Conservation (phyloP, 2,113 vertebrate genomes). For the Marmota flaviventris region DNA sequence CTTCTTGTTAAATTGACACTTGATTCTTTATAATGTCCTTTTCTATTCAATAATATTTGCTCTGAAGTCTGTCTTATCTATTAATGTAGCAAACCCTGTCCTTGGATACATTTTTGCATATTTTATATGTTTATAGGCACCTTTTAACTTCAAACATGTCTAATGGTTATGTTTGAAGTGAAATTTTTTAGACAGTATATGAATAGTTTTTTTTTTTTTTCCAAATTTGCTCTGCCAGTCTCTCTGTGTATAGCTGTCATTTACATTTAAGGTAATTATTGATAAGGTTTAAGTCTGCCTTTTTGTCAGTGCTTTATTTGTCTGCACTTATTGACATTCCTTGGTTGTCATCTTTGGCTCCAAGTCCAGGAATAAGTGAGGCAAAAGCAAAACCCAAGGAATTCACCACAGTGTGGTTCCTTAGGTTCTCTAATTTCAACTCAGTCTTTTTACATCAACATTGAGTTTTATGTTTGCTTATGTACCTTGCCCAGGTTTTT, state of each 20-base stretch:
- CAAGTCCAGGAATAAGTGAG: neutral
- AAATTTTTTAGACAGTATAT: neutral
- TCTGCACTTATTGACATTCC: neutral
- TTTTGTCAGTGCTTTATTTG: neutral
- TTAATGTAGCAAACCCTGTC: neutral
- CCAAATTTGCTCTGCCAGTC: neutral
- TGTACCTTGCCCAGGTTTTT: neutral
- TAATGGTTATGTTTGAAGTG: neutral
- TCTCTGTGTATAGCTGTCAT: neutral
- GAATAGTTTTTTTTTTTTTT: neutral
- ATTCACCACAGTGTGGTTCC: neutral
- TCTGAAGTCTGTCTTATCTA: neutral
- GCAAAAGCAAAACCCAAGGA: neutral
- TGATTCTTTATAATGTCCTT: neutral
- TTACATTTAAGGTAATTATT: neutral
- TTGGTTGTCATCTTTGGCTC: neutral
- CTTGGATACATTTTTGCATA: neutral
- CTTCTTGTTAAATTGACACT: neutral
- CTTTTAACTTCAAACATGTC: neutral
- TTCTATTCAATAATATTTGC: neutral
- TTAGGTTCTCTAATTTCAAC: neutral
- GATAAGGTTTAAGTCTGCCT: neutral
- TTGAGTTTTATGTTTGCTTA: too few relatives aligned
- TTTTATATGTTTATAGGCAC: neutral
- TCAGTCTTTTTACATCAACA: neutral